Evolutionary conservation across 1,140 invertebrate species (phyloP).

Genomic region (Euborellia annulipes): DNA sequence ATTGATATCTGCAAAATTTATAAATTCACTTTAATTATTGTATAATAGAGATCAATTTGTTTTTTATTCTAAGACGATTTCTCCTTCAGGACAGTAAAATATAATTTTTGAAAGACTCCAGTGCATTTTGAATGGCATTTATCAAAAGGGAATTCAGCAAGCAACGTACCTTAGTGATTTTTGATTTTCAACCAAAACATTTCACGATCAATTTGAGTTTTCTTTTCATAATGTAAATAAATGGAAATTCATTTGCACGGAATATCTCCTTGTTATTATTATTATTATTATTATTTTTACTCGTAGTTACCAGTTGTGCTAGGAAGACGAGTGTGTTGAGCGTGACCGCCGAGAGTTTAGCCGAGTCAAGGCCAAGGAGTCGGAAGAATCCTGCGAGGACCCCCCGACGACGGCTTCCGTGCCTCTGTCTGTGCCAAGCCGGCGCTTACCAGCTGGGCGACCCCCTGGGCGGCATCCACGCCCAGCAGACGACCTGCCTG

Average conservation of each 20-base stretch:
- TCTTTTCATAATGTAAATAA: conserved; percentile 30
- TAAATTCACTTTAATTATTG: too few relatives aligned
- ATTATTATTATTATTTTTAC: conserved; percentile 12
- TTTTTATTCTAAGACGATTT: too few relatives aligned
- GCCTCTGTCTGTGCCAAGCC: neutral
- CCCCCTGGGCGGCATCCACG: conserved; percentile 7
- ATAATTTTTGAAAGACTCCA: too few relatives aligned
- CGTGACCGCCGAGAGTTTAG: conserved; percentile 57
- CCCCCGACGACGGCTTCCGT: conserved; percentile 13
- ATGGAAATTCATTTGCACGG: conserved; percentile 17
- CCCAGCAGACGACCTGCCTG: conserved; percentile 9
- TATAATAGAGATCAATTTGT: too few relatives aligned
- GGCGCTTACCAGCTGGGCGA: conserved; percentile 9
- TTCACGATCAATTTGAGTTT: too few relatives aligned
- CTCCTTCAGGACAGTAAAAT: too few relatives aligned
- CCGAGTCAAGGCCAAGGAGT: conserved; percentile 53
- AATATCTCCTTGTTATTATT: neutral
- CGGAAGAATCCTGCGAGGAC: conserved; percentile 47
- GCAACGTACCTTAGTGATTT: too few relatives aligned
- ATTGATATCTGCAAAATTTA: too few relatives aligned
- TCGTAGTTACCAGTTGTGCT: conserved; percentile 69
- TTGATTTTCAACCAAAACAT: too few relatives aligned
- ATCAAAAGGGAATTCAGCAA: too few relatives aligned
- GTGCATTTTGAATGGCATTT: too few relatives aligned
- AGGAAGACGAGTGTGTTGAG: conserved; percentile 65